A percentile compares a stretch with the other conserved stretches of the same genome.
These are phyloP conservation scores for Montipora cactus DNA, from an alignment of 64 coral and sea anemone genomes.

Conservation along the genomic window DNA sequence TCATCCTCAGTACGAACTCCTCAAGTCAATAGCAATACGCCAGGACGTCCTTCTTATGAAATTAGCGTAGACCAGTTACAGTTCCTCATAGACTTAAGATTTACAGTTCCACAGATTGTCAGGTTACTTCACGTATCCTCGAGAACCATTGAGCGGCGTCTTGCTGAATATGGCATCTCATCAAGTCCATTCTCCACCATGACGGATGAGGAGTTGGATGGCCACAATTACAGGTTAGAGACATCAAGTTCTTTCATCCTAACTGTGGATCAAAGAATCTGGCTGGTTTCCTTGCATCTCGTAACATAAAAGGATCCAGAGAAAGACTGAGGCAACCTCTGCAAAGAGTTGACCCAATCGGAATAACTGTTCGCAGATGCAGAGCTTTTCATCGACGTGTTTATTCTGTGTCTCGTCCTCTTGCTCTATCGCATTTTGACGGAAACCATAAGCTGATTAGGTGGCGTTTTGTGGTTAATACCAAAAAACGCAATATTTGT, in stretches of 20 bases:
- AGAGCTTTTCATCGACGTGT: not conserved
- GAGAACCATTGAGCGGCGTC: slow-evolving; percentile 10
- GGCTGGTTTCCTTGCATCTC: slow-evolving; percentile 26
- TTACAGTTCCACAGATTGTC: no score
- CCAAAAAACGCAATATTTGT: no score
- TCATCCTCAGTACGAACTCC: not conserved
- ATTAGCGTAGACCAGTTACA: no score
- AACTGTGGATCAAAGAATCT: slow-evolving; percentile 56
- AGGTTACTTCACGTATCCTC: no score
- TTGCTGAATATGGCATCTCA: slow-evolving; percentile 47
- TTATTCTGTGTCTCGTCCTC: slow-evolving; percentile 8
- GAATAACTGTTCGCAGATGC: slow-evolving; percentile 29
- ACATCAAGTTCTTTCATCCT: slow-evolving; percentile 51
- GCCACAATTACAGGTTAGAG: not conserved
- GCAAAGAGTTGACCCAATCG: slow-evolving; percentile 50
- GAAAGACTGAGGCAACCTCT: not conserved
- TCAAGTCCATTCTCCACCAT: slow-evolving; percentile 28
- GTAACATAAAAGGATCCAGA: slow-evolving; percentile 16
- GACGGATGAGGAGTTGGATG: slow-evolving; percentile 50
- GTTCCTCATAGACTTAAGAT: no score
- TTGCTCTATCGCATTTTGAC: not conserved
- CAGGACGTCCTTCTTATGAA: slow-evolving; percentile 20
- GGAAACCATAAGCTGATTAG: slow-evolving; percentile 2
- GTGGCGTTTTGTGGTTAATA: slow-evolving; percentile 3
- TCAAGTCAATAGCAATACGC: not conserved